These are phyloP conservation scores for Iselma pallidipennis DNA, from an alignment of 2,888 invertebrate genomes.

Conservation along the genomic window DNA sequence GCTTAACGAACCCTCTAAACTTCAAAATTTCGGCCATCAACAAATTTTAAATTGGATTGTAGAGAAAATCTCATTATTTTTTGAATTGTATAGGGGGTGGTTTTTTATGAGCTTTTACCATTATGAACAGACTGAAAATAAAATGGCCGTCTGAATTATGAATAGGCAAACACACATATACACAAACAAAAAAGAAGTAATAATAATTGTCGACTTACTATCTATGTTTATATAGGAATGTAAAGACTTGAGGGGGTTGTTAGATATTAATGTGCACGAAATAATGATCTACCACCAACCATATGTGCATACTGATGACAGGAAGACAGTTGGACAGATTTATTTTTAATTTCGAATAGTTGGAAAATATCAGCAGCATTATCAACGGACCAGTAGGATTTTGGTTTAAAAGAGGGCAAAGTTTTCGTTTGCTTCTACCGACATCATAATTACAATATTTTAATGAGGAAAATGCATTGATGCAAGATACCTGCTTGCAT, in stretches of 20 bases:
- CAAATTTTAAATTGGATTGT: neutral
- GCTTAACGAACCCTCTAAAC: conserved; percentile 17
- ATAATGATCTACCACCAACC: conserved; percentile 39
- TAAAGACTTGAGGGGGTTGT: conserved; percentile 41
- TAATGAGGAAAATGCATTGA: conserved; percentile 55
- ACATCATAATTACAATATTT: conserved; percentile 52
- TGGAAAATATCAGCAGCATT: neutral
- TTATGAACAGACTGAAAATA: conserved; percentile 26
- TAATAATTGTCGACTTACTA: too few species aligned
- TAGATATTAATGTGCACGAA: conserved; percentile 24
- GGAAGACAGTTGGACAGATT: conserved; percentile 36
- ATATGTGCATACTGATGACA: too few species aligned
- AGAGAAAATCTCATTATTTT: neutral
- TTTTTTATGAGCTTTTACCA: conserved; percentile 18
- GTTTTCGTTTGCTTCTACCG: conserved; percentile 40
- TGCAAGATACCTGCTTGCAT: conserved; percentile 36
- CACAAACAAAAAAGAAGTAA: too few species aligned
- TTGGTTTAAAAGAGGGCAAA: conserved; percentile 39
- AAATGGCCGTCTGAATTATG: conserved; percentile 48
- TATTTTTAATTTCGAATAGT: conserved; percentile 18
- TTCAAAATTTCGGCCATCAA: neutral
- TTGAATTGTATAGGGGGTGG: neutral
- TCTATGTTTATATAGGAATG: too few species aligned
- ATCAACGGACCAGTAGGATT: conserved; percentile 14
- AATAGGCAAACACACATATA: too few species aligned